Base-by-base conservation (phyloP, 2,797 vertebrate species). In the Australoheros facetus region DNA sequence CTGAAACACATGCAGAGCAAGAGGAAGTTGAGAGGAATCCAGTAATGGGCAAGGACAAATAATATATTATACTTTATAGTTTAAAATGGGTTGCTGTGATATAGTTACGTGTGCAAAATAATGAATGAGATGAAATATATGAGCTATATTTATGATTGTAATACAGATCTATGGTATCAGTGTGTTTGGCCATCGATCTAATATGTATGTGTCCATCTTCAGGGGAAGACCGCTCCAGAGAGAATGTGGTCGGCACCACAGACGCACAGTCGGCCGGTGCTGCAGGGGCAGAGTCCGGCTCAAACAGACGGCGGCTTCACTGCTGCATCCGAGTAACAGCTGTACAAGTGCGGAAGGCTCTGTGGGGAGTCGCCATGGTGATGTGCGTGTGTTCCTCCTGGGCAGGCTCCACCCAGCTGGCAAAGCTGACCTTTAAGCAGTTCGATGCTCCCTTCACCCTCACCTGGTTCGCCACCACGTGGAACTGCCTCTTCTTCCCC, bases 401-500 rank as follows among this genome's bases (percentile, higher is more conserved):
- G 98, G 96, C 97, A 0, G 97, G 97, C 73, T 96, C 97, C 91
- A 99, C 97, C 37, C 98, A 99, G 93, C 94, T 99, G 59, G 98
- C 98, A 95, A 98, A 97, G 94, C 88, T 97, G 89, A 97, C 97
- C 90, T 97, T 99, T 90, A 95, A 94, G 89, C 95, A 94, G 82
- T 96, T 97, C 0, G 96, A 99, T 13, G 96, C 97, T 21, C 98
- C 98, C 28, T 99, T 99, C 94, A 97, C 97, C 86, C 96, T 99
- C 88, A 98, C 98, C 1, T 99, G 98, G 98, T 99, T 99, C 80
- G 97, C 97, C 93, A 98, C 97, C 94, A 96, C 95, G 92, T 99
- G 98, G 98, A 99, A 99, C 95, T 96, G 97, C 93, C 93, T 98
- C 81, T 97, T 99, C 92, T 99, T 99, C 90, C 98, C 97, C 13